Evolutionary conservation across 2,888 invertebrate species (phyloP).

Genomic region (Limenitis camilla): DNA sequence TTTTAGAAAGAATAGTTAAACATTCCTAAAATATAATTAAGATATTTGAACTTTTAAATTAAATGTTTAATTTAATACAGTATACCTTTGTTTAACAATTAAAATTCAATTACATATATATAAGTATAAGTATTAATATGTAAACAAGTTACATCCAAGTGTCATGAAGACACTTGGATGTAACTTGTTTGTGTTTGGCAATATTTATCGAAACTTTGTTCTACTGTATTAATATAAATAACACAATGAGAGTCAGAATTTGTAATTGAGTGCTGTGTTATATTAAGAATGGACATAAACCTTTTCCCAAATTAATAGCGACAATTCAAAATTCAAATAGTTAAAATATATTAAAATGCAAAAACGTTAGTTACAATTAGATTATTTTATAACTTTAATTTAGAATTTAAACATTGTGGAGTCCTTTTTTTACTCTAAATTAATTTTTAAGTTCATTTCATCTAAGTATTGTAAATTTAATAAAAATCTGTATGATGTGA

Average conservation of each 20-base stretch:
- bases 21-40: conserved; percentile 18
- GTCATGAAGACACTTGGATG: no score
- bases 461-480: conserved; percentile 7
- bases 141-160: no score
- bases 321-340: conserved; percentile 3
- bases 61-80: not conserved
- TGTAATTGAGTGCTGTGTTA: conserved; percentile 23
- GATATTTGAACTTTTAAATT: not conserved
- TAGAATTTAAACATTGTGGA: no score
- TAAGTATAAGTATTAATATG: no score
- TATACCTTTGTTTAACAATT: no score
- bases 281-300: conserved; percentile 10
- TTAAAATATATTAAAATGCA: conserved; percentile 4
- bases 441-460: not conserved
- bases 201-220: not conserved
- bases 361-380: no score
- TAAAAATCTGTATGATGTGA: conserved; percentile 24
- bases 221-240: conserved; percentile 3
- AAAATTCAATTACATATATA: no score
- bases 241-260: conserved; percentile 6
- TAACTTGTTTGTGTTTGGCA: no score
- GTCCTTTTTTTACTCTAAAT: no score
- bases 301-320: conserved; percentile 6
- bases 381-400: no score
- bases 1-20: conserved; percentile 14